Evolutionary conservation across 1,140 invertebrate species (phyloP), one percentile per base, ranked within the genome.

Genomic region (Drosophila quadrilineata): DNA sequence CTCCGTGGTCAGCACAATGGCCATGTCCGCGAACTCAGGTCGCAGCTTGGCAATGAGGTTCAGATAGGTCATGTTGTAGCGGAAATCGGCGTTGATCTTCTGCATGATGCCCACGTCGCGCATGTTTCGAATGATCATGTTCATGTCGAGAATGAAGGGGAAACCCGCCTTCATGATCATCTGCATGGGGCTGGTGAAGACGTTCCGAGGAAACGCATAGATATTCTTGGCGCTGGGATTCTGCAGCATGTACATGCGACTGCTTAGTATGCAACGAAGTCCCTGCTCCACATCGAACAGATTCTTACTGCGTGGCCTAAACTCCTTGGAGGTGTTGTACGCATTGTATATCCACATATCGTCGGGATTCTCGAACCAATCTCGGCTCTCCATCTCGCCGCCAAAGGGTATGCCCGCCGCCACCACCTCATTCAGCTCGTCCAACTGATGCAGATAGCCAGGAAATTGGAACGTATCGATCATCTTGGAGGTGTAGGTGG

Each of bases 401-500:
- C 88, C 89, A 52, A 72, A 89, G n/a, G 88, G 86, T 12, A 92
- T 79, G n/a, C 77, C 88, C 19, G 87, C 90, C 0, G 80, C 77
- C 6, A 91, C 49, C 2, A 92, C 71, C 52, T 92, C 91, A 26
- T 90, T 50, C 2, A 92, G 62, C 0, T 87, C 89, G 24, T 91
- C 75, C 8, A 93, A 89, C 73, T 92, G 91, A 50, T 90, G 74
- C 29, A 91, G 76, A 26, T 77, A 89, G n/a, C 88, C 87, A 0
- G 91, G 91, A 59, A 91, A 87, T 29, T 90, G 91, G 16, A 93
- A 89, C 0, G 92, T 90, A 17, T 80, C 75, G 9, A 92, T 92
- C 41, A 93, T 73, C 71, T 92, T 91, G 0, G 91, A 91, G 26
- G 91, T 90, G 65, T 92, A 93, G 0, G 89, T 90, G 3, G 91